These are phyloP conservation scores for Meganola albula DNA, from an alignment of 2,888 invertebrate species.

Conservation along the genomic window DNA sequence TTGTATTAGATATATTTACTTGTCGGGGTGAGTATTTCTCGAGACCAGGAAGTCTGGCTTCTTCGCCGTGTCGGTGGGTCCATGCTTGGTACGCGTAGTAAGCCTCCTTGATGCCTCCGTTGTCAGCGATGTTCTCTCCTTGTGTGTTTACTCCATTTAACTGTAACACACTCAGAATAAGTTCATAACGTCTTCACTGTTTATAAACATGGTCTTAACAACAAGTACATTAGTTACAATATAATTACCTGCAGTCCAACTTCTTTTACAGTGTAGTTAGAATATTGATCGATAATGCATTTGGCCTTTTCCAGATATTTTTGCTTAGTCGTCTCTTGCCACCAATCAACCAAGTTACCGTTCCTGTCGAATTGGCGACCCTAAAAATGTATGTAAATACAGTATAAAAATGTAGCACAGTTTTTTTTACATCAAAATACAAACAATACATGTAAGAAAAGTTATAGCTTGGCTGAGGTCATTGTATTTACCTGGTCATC, in stretches of 20 bases:
- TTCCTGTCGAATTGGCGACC: conserved; percentile 95
- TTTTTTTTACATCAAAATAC: neutral
- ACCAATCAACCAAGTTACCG: conserved; percentile 96
- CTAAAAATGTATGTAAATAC: conserved; percentile 36
- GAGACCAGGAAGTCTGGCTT: conserved; percentile 84
- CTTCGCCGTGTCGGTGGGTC: conserved; percentile 81
- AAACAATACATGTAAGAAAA: neutral
- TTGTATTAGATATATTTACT: conserved; percentile 41
- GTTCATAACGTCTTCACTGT: neutral
- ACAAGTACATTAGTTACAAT: no score
- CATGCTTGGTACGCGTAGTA: conserved; percentile 90
- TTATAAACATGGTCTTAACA: no score
- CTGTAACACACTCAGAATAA: no score
- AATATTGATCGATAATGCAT: conserved; percentile 96
- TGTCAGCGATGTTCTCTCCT: conserved; percentile 97
- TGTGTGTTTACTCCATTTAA: conserved; percentile 94
- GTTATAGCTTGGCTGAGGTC: no score
- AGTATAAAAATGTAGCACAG: neutral
- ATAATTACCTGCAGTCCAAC: conserved; percentile 81
- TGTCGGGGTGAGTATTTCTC: conserved; percentile 81
- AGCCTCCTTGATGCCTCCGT: conserved; percentile 94
- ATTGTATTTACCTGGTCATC: conserved; percentile 89
- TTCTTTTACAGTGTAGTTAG: conserved; percentile 90
- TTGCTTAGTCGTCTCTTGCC: conserved; percentile 89
- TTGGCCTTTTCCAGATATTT: conserved; percentile 89